phyloP scores from a whole-genome alignment of 1,140 invertebrate genomes.

The Teleopsis dalmanni region DNA sequence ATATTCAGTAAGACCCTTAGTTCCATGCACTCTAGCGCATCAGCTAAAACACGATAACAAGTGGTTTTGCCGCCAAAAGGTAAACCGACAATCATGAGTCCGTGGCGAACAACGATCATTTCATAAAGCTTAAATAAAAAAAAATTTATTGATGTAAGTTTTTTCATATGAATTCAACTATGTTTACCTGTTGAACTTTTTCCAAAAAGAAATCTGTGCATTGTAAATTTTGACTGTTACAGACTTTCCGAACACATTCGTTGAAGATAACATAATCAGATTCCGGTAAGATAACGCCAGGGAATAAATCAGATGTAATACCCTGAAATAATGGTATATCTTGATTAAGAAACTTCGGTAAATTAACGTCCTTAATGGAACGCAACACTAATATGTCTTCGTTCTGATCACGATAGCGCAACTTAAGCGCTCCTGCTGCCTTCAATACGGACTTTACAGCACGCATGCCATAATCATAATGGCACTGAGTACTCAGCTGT shows the following conservation, averaged over 20 bases:
- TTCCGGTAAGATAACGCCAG: conserved; percentile 65
- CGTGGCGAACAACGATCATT: conserved; percentile 90
- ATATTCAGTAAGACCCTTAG: conserved; percentile 56
- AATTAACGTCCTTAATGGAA: conserved; percentile 89
- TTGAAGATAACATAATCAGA: conserved; percentile 64
- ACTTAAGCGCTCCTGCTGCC: conserved; percentile 82
- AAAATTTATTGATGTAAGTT: neutral
- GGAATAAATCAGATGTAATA: conserved; percentile 87
- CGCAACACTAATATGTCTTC: conserved; percentile 76
- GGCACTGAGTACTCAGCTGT: conserved; percentile 87
- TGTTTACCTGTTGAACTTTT: conserved; percentile 61
- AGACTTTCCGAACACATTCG: conserved; percentile 57
- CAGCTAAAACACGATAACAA: conserved; percentile 69
- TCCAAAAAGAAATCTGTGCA: conserved; percentile 76
- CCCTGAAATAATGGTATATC: conserved; percentile 82
- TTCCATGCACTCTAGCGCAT: conserved; percentile 69
- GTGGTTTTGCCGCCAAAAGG: conserved; percentile 83
- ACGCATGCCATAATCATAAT: conserved; percentile 94
- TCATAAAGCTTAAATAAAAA: conserved; percentile 70
- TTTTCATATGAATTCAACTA: neutral
- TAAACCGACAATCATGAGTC: conserved; percentile 83
- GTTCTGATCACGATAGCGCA: conserved; percentile 77
- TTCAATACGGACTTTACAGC: conserved; percentile 84
- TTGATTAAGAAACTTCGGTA: conserved; percentile 83
- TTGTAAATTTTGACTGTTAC: conserved; percentile 70